Evolutionary conservation across 2,888 invertebrate species (phyloP).

Genomic region (Nomada ferruginata): DNA sequence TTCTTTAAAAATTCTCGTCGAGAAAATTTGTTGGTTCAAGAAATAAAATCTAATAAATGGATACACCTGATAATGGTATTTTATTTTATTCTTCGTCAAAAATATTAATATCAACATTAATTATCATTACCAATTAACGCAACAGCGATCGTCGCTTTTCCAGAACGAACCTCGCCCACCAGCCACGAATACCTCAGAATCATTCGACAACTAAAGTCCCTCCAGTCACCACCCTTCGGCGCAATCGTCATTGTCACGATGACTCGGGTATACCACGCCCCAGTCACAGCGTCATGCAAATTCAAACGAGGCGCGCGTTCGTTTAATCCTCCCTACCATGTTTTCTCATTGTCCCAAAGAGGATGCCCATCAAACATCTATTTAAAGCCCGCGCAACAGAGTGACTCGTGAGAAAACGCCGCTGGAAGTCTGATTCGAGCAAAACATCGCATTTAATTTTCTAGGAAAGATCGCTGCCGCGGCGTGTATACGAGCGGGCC

Average conservation of each 20-base stretch:
- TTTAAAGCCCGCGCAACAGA: slow-evolving; percentile 45
- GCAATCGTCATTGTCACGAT: not conserved
- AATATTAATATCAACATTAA: too few relatives aligned
- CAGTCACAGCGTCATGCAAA: not conserved
- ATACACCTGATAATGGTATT: too few relatives aligned
- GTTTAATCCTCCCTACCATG: not conserved
- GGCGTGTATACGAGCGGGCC: slow-evolving; percentile 42
- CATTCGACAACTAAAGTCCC: not conserved
- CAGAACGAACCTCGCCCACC: not conserved
- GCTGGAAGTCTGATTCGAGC: slow-evolving; percentile 44
- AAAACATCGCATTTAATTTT: slow-evolving; percentile 68
- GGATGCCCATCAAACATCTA: slow-evolving; percentile 17
- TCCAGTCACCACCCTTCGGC: not conserved
- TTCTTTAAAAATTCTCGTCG: slow-evolving; percentile 14
- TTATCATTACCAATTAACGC: too few relatives aligned
- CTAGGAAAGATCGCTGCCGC: slow-evolving; percentile 62
- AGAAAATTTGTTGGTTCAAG: not conserved
- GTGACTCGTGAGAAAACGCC: slow-evolving; percentile 48
- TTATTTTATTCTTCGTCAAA: too few relatives aligned
- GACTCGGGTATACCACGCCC: not conserved
- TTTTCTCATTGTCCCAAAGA: slow-evolving; percentile 2
- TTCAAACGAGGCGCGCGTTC: not conserved
- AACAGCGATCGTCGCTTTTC: not conserved
- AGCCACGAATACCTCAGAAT: not conserved
- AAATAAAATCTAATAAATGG: not conserved